Evolutionary conservation across 2,888 invertebrate genomes (phyloP), one percentile per base, ranked within the genome.

Genomic region (Nomada goodeniana): DNA sequence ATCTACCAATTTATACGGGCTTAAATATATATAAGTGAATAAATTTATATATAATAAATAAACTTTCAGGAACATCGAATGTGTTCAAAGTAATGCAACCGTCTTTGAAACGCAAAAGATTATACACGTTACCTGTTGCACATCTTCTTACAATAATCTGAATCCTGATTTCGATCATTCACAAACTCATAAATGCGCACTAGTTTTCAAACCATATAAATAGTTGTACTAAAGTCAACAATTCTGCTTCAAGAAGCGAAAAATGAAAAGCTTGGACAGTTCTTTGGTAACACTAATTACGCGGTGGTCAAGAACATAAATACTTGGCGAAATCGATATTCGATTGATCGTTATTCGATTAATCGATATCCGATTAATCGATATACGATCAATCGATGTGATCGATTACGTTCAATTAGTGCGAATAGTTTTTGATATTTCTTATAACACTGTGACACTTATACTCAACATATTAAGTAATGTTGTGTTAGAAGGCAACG

Each of bases 401-500:
- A 53, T 53, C 53, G 10, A 20, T 3, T 20, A 18, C 20, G 36
- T 36, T 47, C 47, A 0, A 47, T 2, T 47, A 47, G 47, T 36
- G 36, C 36, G 36, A 20, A 26, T n/a, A 18, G 23, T 44, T 13
- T 70, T 55, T 29, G n/a, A 50, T 15, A 26, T n/a, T n/a, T 26
- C 23, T 13, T 75, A 23, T 2, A 42, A 23, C 15, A 13, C 55
- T 76, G 50, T 47, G 26, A 55, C 36, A n/a, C 11, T 11, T 42
- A 50, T 44, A 68, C 44, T 67, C 36, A 78, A 72, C 50, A 57
- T 2, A 63, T 44, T 20, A 9, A 44, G 47, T 53, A 36, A 23
- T 29, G 7, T 53, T 5, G 11, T 64, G 53, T n/a, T n/a, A 53
- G 60, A 77, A 78, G 72, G 52, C 63, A 78, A 78, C 52, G 55